Evolutionary conservation across 1,140 invertebrate genomes (phyloP).

Genomic region (Scylla paramamosain): DNA sequence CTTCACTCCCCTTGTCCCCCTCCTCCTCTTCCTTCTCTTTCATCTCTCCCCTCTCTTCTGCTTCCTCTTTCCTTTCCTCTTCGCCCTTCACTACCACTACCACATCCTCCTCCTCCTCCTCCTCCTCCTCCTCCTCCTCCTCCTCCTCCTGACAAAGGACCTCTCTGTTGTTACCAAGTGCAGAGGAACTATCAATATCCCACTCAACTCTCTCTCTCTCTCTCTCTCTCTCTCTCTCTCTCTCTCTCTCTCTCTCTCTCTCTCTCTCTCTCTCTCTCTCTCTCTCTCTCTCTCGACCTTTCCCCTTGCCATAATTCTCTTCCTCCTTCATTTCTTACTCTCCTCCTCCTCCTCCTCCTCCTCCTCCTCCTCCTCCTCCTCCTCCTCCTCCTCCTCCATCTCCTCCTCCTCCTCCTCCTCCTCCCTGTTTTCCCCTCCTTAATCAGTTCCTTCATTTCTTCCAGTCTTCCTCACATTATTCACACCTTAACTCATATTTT

Average conservation of each 20-base stretch:
- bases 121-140: not conserved
- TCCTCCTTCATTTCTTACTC: not conserved
- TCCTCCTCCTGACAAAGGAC: not conserved
- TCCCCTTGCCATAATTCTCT: not conserved
- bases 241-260: slow-evolving; percentile 9
- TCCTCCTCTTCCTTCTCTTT: not conserved
- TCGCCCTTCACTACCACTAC: not conserved
- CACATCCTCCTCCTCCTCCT: slow-evolving; percentile 11
- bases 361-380: not conserved
- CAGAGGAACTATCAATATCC: not conserved
- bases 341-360: not conserved
- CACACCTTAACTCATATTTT: not conserved
- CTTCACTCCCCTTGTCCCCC: too few relatives aligned
- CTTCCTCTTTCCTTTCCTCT: not conserved
- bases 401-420: too few relatives aligned
- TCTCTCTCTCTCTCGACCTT: not conserved
- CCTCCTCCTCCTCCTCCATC: not conserved
- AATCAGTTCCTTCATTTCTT: not conserved
- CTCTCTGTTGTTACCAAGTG: not conserved
- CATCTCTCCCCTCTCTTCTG: not conserved
- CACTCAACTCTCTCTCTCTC: not conserved
- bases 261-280: not conserved
- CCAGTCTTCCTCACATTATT: not conserved
- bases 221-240: slow-evolving; percentile 27
- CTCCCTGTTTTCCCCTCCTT: too few relatives aligned